Conservation (phyloP, 2,113 vertebrate genomes). For the Oreochromis aureus region DNA sequence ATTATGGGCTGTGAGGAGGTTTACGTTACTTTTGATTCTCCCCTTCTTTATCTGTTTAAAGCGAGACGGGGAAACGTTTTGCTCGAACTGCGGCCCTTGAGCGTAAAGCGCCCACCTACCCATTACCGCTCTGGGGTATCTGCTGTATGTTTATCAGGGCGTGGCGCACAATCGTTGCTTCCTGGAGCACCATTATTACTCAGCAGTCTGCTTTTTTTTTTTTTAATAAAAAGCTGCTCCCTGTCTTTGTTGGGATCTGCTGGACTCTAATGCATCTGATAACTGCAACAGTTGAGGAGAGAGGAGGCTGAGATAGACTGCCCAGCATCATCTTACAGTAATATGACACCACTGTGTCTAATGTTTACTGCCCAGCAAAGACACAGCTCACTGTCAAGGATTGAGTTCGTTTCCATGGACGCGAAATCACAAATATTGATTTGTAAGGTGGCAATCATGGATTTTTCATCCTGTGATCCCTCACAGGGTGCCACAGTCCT, state of each 20-base stretch:
- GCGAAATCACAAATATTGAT: background rate
- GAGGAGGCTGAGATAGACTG: background rate
- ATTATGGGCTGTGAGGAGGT: background rate
- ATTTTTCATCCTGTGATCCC: background rate
- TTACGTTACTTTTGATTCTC: background rate
- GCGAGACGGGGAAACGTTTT: background rate
- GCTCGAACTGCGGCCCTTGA: background rate
- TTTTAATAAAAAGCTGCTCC: background rate
- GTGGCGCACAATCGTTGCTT: slow-evolving; percentile 2
- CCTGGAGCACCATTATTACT: background rate
- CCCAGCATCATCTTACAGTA: slow-evolving; percentile 38
- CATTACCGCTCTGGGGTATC: background rate
- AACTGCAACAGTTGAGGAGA: background rate
- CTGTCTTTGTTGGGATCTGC: background rate
- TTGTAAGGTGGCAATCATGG: background rate
- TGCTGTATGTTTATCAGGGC: background rate
- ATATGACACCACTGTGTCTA: slow-evolving; percentile 7
- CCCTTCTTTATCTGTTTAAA: background rate
- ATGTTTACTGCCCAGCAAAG: background rate
- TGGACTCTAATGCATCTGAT: background rate
- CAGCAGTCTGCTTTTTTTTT: background rate
- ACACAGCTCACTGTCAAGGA: background rate
- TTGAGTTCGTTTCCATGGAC: background rate
- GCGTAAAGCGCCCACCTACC: background rate
- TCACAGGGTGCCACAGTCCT: background rate